Evolutionary conservation across 2,113 vertebrate genomes (phyloP).

Genomic region (Neolamprologus brichardi): DNA sequence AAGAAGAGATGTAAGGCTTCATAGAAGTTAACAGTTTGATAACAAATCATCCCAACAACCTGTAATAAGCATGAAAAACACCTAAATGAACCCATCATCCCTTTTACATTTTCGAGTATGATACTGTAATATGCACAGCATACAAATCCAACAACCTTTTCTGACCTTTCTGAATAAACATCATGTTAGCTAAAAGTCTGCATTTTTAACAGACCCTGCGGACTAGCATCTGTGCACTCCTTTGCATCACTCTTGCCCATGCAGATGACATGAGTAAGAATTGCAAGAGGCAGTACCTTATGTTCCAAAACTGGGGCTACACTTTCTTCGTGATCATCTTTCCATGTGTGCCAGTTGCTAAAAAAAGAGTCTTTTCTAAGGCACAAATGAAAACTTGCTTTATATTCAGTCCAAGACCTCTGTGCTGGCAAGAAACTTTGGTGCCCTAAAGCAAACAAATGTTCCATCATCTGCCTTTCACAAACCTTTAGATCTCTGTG

Average conservation of each 20-base stretch:
- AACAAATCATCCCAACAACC: not conserved
- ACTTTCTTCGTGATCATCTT: not conserved
- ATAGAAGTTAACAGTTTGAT: not conserved
- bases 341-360: not conserved
- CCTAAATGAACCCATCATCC: not conserved
- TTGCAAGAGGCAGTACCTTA: not conserved
- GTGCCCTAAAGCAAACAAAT: conserved; percentile 72
- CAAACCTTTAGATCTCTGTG: conserved; percentile 62
- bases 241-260: not conserved
- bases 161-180: conserved; percentile 52
- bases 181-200: conserved; percentile 24
- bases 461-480: conserved; percentile 61
- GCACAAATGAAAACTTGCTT: conserved; percentile 43
- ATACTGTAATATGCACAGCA: not conserved
- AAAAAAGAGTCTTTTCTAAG: conserved; percentile 1
- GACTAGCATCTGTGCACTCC: conserved; percentile 51
- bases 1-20: not conserved
- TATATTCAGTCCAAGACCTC: conserved; percentile 53
- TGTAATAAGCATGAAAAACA: not conserved
- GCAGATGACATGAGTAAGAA: not conserved
- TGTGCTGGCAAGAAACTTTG: conserved; percentile 43
- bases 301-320: not conserved
- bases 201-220: conserved; percentile 48
- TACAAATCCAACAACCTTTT: conserved; percentile 41
- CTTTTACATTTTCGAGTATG: not conserved